Base-by-base conservation (phyloP, 1,140 invertebrate species). In the Homarus americanus region DNA sequence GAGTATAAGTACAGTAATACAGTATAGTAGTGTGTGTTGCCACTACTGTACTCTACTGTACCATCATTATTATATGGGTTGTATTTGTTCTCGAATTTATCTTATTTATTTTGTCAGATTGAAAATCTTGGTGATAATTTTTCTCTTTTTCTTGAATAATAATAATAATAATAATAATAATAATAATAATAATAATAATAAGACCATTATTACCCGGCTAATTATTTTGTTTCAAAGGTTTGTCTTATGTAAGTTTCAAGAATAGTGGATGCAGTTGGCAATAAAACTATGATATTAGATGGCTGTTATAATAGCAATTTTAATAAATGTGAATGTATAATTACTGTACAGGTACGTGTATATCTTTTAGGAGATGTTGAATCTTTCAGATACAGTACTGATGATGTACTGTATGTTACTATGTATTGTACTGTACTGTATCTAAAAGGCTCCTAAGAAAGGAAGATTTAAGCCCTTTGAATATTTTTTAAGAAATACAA, bases 321-420 rank as follows among this genome's bases (percentile, higher is more conserved):
- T 58, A 20, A 49, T 49, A 49, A 15, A 38, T 79, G 76, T 79
- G n/a, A 49, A 79, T 40, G 36, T 40, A 76, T 79, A 79, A 79
- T 32, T 41, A 17, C 34, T n/a, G n/a, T n/a, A n/a, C n/a, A n/a
- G n/a, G n/a, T n/a, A n/a, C n/a, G n/a, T n/a, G n/a, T n/a, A n/a
- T n/a, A 44, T 49, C 49, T 49, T 44, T 28, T 2, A 79, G 24
- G 28, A 44, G 76, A 44, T 79, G 76, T 40, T 79, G 76, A 40
- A 44, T 79, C 40, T 49, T 79, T 40, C 40, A 49, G 40, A 79
- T 79, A n/a, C n/a, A n/a, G n/a, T n/a, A n/a, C n/a, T n/a, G 76
- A 4, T 58, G 20, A n/a, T 58, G 40, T 9, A 49, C 5, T 69
- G 0, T 28, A 69, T 69, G 28, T 28, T 69, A 24, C 5, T 69